Evolutionary conservation across 2,888 invertebrate genomes (phyloP), one percentile per base, ranked within the genome.

Genomic region (Mantis religiosa): DNA sequence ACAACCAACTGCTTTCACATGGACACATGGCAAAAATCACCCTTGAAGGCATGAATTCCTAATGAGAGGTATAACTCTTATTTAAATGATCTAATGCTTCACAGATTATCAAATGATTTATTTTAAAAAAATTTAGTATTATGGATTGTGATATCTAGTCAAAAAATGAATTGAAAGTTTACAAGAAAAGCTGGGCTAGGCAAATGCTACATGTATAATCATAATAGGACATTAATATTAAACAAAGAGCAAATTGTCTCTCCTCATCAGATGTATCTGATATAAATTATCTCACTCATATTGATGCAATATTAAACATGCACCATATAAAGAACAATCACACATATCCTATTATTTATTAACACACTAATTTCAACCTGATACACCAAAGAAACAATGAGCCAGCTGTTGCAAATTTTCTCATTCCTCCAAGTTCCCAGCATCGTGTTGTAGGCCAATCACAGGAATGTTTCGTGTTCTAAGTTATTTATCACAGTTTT

Each of bases 401-500:
- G 20, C 54, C 54, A 15, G 25, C 25, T 20, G 20, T 71, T 15
- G 54, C 54, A 71, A 71, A 71, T 71, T 71, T 71, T 71, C 54
- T 6, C 54, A 71, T 20, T 25, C 54, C 54, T 71, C 6, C 9
- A 20, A 20, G 20, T 20, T 71, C 54, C 41, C 54, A 71, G 4
- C 54, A 71, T 71, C 25, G 8, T 25, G 4, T 71, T 20, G 54
- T 25, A 71, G 54, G 54, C 54, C 54, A 71, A 25, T 71, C 25
- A 71, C 54, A 71, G 87, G 87, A 87, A 87, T 87, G 87, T 87
- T 82, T 87, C 82, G 82, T 34, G 87, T 83, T 83, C 83, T 83
- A 83, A 83, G 82, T 87, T 47, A 71, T 71, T 88, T 88, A 88
- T 88, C 88, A 88, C 88, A 88, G 88, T 88, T 88, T 84, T 41